Conservation (phyloP, 2,113 vertebrate species). For the Galbula dea region DNA sequence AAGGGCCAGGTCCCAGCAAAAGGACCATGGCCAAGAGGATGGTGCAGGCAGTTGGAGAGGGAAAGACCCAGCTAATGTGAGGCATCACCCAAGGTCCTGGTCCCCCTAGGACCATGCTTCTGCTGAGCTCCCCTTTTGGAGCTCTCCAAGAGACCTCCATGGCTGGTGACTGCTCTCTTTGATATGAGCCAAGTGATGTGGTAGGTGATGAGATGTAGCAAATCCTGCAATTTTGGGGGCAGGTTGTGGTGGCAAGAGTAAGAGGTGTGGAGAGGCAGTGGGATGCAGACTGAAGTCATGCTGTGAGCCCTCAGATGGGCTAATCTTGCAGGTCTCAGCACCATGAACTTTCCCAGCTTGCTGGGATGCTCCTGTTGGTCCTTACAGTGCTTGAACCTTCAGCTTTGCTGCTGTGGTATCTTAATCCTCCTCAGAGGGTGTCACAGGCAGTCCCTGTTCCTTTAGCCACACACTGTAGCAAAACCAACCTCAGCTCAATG, state of each 20-base stretch:
- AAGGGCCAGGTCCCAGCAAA: background rate
- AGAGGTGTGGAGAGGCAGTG: background rate
- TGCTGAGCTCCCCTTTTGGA: background rate
- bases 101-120: accelerated
- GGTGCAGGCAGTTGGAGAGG: background rate
- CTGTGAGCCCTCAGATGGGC: accelerated
- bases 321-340: background rate
- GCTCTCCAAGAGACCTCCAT: background rate
- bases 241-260: accelerated
- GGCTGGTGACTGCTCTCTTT: background rate
- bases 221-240: background rate
- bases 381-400: background rate
- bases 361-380: background rate
- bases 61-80: background rate
- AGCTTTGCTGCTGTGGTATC: background rate
- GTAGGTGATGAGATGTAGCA: background rate
- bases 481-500: background rate
- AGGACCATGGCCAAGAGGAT: background rate
- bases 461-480: accelerated
- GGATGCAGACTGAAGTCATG: background rate
- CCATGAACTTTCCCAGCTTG: accelerated
- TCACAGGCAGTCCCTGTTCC: background rate
- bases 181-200: accelerated
- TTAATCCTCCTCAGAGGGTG: background rate
- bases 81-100: background rate